Evolutionary conservation across 1,140 invertebrate species (phyloP).

Genomic region (Hyles vespertilio): DNA sequence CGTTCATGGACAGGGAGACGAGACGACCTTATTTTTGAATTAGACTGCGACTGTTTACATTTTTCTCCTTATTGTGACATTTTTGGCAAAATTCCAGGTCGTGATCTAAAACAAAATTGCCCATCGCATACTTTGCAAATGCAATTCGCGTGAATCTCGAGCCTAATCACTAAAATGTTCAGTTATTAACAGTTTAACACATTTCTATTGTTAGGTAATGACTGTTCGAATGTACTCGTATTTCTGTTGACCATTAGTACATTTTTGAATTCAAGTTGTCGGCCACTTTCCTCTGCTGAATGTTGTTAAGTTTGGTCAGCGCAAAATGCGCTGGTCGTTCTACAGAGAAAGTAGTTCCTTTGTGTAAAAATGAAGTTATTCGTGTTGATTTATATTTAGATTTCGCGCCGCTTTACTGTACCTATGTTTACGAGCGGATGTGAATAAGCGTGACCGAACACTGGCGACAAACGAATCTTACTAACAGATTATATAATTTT

Average conservation of each 20-base stretch:
- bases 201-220: no score
- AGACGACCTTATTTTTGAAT: conserved; percentile 68
- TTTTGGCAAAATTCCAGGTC: conserved; percentile 58
- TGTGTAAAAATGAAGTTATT: no score
- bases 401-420: conserved; percentile 35
- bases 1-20: conserved; percentile 43
- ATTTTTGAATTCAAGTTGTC: no score
- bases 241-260: no score
- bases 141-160: background rate
- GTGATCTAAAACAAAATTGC: conserved; percentile 51
- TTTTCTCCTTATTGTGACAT: conserved; percentile 67
- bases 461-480: conserved; percentile 38
- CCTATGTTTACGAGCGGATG: conserved; percentile 37
- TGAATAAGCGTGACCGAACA: conserved; percentile 40
- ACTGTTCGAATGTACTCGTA: no score
- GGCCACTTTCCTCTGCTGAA: no score
- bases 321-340: no score
- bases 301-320: no score
- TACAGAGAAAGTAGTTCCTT: no score
- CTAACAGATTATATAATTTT: conserved; percentile 14
- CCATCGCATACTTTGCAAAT: conserved; percentile 26
- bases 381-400: conserved; percentile 16
- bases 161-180: background rate
- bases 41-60: conserved; percentile 70
- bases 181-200: no score